Base-by-base conservation (phyloP, 2,888 invertebrate species). In the Aricia artaxerxes region DNA sequence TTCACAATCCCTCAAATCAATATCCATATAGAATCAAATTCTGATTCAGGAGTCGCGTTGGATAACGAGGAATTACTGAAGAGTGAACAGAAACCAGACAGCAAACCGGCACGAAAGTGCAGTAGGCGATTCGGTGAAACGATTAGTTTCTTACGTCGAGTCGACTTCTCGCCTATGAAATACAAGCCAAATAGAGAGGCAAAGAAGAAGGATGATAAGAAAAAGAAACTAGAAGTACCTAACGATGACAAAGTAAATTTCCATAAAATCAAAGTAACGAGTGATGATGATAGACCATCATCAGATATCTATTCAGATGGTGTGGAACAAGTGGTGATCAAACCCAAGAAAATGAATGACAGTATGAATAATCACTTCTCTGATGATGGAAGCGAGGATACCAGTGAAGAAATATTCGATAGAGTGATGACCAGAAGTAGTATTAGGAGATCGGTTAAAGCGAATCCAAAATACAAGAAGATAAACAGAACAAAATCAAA, bases 341-440 rank as follows among this genome's bases (percentile, higher is more conserved):
- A 89, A 78, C 88, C 93, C 9, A 93, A 91, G 81, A 90, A 92
- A 85, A 85, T 91, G 81, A 93, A 92, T 60, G 94, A 94, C 61
- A 94, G 94, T 82, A 93, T 94, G 94, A 94, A 91, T 80, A 94
- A 94, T 82, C 93, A 94, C 81, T 94, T 93, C 82, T 94, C 94
- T 80, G 94, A 94, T 84, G 94, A 94, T 76, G 94, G 92, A 38
- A 94, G 94, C 79, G 94, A 94, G 81, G 94, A 94, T 57, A 93
- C 94, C 83, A 93, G 94, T 88, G 94, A 94, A 87, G 94, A 94
- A 87, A 87, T 91, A 76, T 94, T 94, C 80, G 92, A 94, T 64
- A 88, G 94, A 84, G 94, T 94, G 0, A 94, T 94, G 94, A 89
- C 90, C 0, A 90, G 94, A 84, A 94, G 90, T 81, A 94, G 94